Percentiles rank a stretch among this genome's conserved stretches.
phyloP scores from a whole-genome alignment of 2,888 invertebrate species.

The Troilus luridus region DNA sequence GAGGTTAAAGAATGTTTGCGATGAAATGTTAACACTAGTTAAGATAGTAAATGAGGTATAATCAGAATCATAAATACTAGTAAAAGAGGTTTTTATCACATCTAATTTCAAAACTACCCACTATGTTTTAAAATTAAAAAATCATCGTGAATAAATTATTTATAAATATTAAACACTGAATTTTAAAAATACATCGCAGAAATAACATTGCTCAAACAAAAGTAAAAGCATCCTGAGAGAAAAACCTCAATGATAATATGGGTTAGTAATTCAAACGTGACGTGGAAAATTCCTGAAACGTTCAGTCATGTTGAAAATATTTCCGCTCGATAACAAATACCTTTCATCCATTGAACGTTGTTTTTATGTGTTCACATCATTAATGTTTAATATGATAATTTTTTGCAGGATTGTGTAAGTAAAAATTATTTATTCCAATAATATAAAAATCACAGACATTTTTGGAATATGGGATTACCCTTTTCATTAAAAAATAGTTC shows the following conservation, averaged over 20 bases:
- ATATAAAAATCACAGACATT: no score
- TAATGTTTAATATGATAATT: not conserved
- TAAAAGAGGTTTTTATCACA: no score
- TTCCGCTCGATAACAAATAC: constrained; percentile 14
- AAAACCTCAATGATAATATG: not conserved
- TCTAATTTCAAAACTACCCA: no score
- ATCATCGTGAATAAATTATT: not conserved
- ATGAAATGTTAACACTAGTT: no score
- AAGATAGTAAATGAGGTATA: no score
- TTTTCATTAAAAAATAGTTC: no score
- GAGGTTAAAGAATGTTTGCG: no score
- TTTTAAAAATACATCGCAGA: no score
- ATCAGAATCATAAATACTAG: no score
- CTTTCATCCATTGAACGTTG: not conserved
- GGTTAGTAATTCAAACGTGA: not conserved
- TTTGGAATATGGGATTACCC: no score
- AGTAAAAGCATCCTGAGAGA: not conserved
- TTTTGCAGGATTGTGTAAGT: not conserved
- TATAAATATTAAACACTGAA: not conserved
- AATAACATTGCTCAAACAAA: not conserved
- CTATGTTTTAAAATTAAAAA: not conserved
- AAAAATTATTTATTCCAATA: no score
- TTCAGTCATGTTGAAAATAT: not conserved
- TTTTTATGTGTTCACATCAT: not conserved
- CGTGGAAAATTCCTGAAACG: constrained; percentile 1